These are phyloP conservation scores for Drosophila ustulata DNA, from an alignment of 2,888 invertebrate genomes.

Conservation along the genomic window DNA sequence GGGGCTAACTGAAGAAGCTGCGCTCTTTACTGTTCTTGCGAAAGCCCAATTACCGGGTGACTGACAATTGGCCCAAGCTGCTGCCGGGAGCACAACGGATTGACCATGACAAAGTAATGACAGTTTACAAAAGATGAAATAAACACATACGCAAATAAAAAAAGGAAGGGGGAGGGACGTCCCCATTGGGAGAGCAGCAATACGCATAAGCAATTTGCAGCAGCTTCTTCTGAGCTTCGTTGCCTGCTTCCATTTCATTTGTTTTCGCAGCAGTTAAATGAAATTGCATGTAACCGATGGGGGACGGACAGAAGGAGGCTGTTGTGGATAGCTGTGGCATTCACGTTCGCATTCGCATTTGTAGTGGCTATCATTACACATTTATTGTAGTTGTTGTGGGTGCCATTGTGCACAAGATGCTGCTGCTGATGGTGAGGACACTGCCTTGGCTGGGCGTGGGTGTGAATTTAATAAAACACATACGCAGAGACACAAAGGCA, in stretches of 20 bases:
- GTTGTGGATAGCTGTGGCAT: neutral
- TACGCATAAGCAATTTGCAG: conserved; percentile 65
- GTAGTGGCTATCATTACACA: conserved; percentile 75
- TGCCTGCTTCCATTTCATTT: conserved; percentile 60
- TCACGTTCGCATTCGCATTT: conserved; percentile 34
- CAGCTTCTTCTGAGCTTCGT: conserved; percentile 31
- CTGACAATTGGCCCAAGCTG: conserved; percentile 66
- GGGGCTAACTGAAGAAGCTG: conserved; percentile 40
- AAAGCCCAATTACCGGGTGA: conserved; percentile 58
- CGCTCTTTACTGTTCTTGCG: conserved; percentile 52
- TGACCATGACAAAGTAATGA: conserved; percentile 76
- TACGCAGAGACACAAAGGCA: conserved; percentile 54
- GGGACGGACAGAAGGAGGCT: neutral
- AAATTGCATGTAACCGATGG: conserved; percentile 66
- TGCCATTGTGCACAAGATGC: conserved; percentile 62
- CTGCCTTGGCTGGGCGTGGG: conserved; percentile 47
- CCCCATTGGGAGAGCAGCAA: conserved; percentile 30
- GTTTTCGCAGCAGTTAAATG: conserved; percentile 79
- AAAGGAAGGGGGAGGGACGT: neutral
- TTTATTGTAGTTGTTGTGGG: conserved; percentile 66
- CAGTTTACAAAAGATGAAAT: conserved; percentile 79
- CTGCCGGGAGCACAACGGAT: conserved; percentile 54
- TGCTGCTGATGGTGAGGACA: conserved; percentile 25
- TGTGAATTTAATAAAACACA: conserved; percentile 79
- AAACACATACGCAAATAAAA: conserved; percentile 62